Base-by-base conservation (phyloP, 2,797 vertebrate genomes). In the Corythornis leucogaster region DNA sequence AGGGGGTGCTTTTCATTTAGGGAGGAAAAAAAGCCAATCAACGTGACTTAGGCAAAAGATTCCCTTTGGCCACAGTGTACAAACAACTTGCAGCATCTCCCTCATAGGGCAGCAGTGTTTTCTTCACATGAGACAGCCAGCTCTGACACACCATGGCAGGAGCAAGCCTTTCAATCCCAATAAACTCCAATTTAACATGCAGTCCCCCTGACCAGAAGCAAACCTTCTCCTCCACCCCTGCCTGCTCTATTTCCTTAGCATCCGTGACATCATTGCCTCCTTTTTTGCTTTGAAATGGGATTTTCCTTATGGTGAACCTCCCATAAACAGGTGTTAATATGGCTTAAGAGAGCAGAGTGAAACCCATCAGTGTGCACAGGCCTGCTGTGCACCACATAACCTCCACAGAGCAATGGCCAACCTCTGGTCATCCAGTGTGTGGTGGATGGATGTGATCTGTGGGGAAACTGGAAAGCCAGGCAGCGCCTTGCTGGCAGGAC, bases 401-500 rank as follows among this genome's bases (percentile, higher is more conserved):
- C 68, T 46, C 38, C 67, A 19, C n/a, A 30, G 22, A 35, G 90
- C 82, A 91, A 71, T 21, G 8, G 64, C 68, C 69, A 40, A 38
- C 80, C 75, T 69, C 0, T 1, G 70, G 83, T 78, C 81, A 43
- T 21, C 8, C 38, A 42, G 62, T 40, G 42, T 71, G 57, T 2
- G 3, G 35, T 22, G 42, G 83, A 42, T n/a, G 20, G 22, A 79
- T 90, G 78, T 64, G 43, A 79, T 91, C 78, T 83, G 59, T 0
- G 0, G 90, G 82, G n/a, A 94, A 87, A 66, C 67, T 51, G 53
- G 28, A 95, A 89, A 71, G 70, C 40, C 5, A 31, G 59, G 87
- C 94, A 90, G 82, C 69, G 88, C 86, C 12, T 3, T 35, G 46
- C 79, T 96, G 96, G 96, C 96, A 94, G 54, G 71, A 66, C 92